These are phyloP conservation scores for Lepidurus apus DNA, from an alignment of 1,140 invertebrate species.

Conservation along the genomic window DNA sequence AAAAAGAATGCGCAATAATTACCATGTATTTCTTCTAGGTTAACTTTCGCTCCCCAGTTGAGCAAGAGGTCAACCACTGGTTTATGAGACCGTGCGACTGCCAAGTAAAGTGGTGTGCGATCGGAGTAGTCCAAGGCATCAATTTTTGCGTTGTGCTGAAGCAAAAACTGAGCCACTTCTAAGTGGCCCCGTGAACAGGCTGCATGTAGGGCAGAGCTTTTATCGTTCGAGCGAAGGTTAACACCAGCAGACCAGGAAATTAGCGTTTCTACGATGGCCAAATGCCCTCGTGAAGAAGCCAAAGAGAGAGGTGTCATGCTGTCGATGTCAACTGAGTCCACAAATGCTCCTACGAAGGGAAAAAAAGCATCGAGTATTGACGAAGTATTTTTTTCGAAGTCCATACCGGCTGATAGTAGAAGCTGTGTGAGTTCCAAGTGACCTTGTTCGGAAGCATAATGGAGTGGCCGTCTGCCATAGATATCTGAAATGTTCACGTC, in stretches of 20 bases:
- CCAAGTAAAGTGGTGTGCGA: conserved; percentile 52
- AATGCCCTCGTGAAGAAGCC: conserved; percentile 44
- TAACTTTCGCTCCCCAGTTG: conserved; percentile 49
- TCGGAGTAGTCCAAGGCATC: conserved; percentile 53
- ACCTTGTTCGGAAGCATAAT: conserved; percentile 55
- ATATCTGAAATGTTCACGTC: conserved; percentile 52
- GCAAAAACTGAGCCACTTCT: conserved; percentile 52
- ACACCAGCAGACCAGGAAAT: conserved; percentile 25
- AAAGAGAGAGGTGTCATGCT: conserved; percentile 47
- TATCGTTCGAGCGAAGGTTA: conserved; percentile 40
- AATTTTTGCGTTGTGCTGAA: conserved; percentile 54
- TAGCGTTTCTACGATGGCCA: conserved; percentile 41
- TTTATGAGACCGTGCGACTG: conserved; percentile 48
- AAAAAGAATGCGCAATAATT: conserved; percentile 26
- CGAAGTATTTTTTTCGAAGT: conserved; percentile 24
- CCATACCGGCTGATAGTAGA: conserved; percentile 44
- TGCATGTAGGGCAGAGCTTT: conserved; percentile 48
- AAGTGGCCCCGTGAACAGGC: conserved; percentile 50
- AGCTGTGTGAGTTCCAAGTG: conserved; percentile 49
- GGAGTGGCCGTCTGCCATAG: conserved; percentile 51
- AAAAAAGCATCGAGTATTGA: background rate
- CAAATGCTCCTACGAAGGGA: conserved; percentile 24
- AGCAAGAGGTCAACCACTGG: conserved; percentile 50
- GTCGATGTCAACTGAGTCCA: conserved; percentile 42
- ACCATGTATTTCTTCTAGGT: conserved; percentile 54